phyloP scores from a whole-genome alignment of 2,113 vertebrate genomes.

The Ophiodon elongatus region DNA sequence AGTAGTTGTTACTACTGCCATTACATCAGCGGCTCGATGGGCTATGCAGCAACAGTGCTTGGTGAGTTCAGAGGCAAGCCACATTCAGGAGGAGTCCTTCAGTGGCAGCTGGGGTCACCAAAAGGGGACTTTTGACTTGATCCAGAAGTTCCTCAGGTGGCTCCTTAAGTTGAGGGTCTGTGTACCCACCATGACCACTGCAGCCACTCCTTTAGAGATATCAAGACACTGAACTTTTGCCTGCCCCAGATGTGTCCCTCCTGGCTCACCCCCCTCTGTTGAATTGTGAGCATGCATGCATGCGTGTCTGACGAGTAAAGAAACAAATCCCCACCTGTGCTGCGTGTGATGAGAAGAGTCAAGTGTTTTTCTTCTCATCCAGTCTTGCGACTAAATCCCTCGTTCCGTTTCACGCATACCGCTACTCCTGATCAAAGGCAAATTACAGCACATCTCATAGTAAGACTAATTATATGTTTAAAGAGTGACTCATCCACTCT shows the following conservation, averaged over 20 bases:
- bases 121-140: not conserved
- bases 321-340: slow-evolving; percentile 10
- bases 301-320: slow-evolving; percentile 3
- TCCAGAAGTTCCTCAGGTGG: not conserved
- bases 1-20: not conserved
- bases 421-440: slow-evolving; percentile 16
- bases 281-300: slow-evolving; percentile 2
- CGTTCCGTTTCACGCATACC: not conserved
- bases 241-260: not conserved
- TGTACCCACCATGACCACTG: not conserved
- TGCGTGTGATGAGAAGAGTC: not conserved
- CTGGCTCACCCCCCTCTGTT: not conserved
- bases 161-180: not conserved
- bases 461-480: slow-evolving; percentile 17
- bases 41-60: not conserved
- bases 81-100: not conserved
- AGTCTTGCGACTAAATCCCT: slow-evolving; percentile 25
- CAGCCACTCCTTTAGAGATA: not conserved
- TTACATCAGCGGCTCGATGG: not conserved
- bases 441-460: not conserved
- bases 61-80: not conserved
- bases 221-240: slow-evolving; percentile 6
- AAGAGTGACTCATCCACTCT: slow-evolving; percentile 37
- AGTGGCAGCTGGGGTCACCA: not conserved
- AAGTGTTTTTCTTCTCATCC: slow-evolving; percentile 21